Conservation (phyloP, 2,888 invertebrate genomes). For the Cylloceria caligata region DNA sequence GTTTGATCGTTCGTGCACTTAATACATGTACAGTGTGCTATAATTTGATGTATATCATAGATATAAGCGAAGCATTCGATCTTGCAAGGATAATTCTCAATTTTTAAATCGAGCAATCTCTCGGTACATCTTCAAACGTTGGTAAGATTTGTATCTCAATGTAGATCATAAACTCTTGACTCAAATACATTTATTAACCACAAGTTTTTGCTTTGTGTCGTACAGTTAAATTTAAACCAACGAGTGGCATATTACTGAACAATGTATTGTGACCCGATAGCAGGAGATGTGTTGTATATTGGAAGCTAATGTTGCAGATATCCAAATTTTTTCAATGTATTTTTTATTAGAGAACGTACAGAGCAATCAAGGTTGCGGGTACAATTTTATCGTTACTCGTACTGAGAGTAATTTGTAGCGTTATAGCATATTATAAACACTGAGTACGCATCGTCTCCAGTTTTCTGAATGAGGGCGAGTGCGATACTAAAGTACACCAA, state of each 20-base stretch:
- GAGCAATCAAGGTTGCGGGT: slow-evolving; percentile 38
- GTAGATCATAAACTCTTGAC: too few species aligned
- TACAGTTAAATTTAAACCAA: not conserved
- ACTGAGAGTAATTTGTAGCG: slow-evolving; percentile 25
- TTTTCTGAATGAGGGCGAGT: too few species aligned
- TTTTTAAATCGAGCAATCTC: slow-evolving; percentile 4
- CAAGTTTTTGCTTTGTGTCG: not conserved
- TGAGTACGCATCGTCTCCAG: too few species aligned
- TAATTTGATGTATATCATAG: slow-evolving; percentile 5
- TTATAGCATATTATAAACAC: too few species aligned
- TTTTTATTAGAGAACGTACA: slow-evolving; percentile 53
- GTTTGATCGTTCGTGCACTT: slow-evolving; percentile 20
- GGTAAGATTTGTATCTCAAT: not conserved
- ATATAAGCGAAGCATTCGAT: not conserved
- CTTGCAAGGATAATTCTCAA: not conserved
- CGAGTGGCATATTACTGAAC: too few species aligned
- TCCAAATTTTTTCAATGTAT: slow-evolving; percentile 16
- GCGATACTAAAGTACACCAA: too few species aligned
- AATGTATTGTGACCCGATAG: too few species aligned
- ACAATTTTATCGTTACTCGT: slow-evolving; percentile 4
- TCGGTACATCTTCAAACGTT: not conserved
- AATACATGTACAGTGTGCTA: not conserved
- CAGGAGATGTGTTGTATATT: not conserved
- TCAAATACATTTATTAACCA: not conserved
- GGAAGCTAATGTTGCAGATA: not conserved